Evolutionary conservation across 2,797 vertebrate species (phyloP).

Genomic region (Epinephelus malabaricus): DNA sequence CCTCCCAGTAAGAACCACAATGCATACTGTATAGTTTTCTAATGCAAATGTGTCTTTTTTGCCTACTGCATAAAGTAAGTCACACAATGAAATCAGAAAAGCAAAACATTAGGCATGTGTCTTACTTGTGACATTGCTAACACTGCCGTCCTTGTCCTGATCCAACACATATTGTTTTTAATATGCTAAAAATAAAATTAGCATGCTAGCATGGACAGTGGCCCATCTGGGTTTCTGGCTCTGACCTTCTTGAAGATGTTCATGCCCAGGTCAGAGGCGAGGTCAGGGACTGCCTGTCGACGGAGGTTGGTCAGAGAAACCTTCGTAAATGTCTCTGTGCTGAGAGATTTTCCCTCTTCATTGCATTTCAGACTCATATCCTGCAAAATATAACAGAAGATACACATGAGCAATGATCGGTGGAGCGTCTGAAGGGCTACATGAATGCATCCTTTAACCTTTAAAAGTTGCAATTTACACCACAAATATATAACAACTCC

Average conservation of each 20-base stretch:
- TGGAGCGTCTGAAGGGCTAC: background rate
- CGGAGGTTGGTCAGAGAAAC: slow-evolving; percentile 96
- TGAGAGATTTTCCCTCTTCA: slow-evolving; percentile 95
- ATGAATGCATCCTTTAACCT: background rate
- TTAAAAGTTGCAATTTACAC: background rate
- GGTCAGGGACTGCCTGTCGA: slow-evolving; percentile 95
- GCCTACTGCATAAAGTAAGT: too few species aligned
- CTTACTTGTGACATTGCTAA: background rate
- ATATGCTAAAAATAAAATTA: background rate
- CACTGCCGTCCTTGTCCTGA: background rate
- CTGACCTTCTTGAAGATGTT: slow-evolving; percentile 98
- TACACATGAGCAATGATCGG: background rate
- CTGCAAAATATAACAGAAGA: slow-evolving; percentile 77
- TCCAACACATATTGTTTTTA: background rate
- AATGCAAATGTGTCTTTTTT: too few species aligned
- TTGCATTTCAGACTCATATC: slow-evolving; percentile 98
- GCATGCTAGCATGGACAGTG: background rate
- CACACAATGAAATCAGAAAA: background rate
- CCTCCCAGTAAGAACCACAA: background rate
- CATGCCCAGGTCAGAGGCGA: slow-evolving; percentile 96
- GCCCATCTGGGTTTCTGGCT: background rate
- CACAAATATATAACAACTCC: too few species aligned
- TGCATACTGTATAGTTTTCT: too few species aligned
- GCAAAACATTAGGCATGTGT: background rate
- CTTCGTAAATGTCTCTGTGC: slow-evolving; percentile 94